phyloP scores from a whole-genome alignment of 2,797 vertebrate genomes.

The Petrocephalus sullivani region DNA sequence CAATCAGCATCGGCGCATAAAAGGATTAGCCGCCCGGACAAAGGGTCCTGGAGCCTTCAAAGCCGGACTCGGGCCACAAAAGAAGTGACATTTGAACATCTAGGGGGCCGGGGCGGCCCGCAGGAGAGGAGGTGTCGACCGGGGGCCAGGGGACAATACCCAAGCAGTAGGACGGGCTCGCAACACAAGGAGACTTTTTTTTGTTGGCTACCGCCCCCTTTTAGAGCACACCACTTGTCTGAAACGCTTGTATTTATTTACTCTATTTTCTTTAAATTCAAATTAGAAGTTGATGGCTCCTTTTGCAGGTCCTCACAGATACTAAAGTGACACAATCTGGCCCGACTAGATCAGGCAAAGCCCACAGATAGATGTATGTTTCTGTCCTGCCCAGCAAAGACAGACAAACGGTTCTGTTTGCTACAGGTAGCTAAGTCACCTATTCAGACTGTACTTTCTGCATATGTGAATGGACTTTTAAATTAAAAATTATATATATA shows the following conservation, averaged over 20 bases:
- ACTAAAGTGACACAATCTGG: not conserved
- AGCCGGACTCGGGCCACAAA: conserved; percentile 35
- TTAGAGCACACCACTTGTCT: conserved; percentile 50
- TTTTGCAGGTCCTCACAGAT: conserved; percentile 35
- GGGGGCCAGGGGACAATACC: conserved; percentile 47
- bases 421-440: not conserved
- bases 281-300: conserved; percentile 56
- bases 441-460: not conserved
- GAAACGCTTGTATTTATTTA: conserved; percentile 53
- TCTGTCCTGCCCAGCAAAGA: not conserved
- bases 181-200: conserved; percentile 43
- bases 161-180: conserved; percentile 38
- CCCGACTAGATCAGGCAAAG: not conserved
- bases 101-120: conserved; percentile 43
- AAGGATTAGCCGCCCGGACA: conserved; percentile 43
- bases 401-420: not conserved
- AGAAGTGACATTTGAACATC: conserved; percentile 56
- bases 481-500: no score
- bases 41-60: conserved; percentile 46
- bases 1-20: conserved; percentile 45
- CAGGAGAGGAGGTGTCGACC: conserved; percentile 38
- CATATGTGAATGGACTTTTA: no score
- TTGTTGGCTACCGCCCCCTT: conserved; percentile 25
- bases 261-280: conserved; percentile 42
- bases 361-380: not conserved